These are phyloP conservation scores for Pandemis corylana DNA, from an alignment of 2,888 invertebrate species.

Conservation along the genomic window DNA sequence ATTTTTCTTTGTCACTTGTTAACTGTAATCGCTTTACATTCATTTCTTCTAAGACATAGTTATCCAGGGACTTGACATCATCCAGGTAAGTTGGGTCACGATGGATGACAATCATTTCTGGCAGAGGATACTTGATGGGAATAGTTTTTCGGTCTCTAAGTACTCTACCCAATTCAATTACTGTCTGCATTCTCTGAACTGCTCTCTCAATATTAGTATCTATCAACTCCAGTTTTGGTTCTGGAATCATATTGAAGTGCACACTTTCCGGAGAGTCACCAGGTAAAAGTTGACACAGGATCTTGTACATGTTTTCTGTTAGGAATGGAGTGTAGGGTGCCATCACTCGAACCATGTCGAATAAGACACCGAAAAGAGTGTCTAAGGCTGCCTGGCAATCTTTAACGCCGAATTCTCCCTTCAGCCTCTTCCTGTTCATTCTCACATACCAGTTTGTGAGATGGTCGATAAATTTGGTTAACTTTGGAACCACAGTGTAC, in stretches of 20 bases:
- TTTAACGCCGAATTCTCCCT: constrained; percentile 93
- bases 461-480: constrained; percentile 98
- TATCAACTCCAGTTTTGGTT: constrained; percentile 88
- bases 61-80: constrained; percentile 91
- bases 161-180: constrained; percentile 97
- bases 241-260: constrained; percentile 96
- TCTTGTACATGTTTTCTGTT: constrained; percentile 97
- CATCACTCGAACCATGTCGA: constrained; percentile 96
- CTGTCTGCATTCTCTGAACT: constrained; percentile 96
- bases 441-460: constrained; percentile 99
- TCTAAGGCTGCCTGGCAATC: constrained; percentile 94
- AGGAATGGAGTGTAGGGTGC: constrained; percentile 99
- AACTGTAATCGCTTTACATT: constrained; percentile 94
- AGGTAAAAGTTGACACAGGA: constrained; percentile 88
- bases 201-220: constrained; percentile 94
- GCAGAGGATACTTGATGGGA: constrained; percentile 98
- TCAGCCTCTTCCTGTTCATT: constrained; percentile 97
- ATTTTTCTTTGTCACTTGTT: constrained; percentile 95
- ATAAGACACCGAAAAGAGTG: constrained; percentile 94
- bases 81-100: constrained; percentile 91
- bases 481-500: constrained; percentile 96
- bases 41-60: constrained; percentile 96
- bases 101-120: constrained; percentile 97
- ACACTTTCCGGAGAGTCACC: constrained; percentile 89
- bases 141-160: constrained; percentile 96